These are phyloP conservation scores for Pseudoatta argentina DNA, from an alignment of 1,140 invertebrate genomes.

Conservation along the genomic window DNA sequence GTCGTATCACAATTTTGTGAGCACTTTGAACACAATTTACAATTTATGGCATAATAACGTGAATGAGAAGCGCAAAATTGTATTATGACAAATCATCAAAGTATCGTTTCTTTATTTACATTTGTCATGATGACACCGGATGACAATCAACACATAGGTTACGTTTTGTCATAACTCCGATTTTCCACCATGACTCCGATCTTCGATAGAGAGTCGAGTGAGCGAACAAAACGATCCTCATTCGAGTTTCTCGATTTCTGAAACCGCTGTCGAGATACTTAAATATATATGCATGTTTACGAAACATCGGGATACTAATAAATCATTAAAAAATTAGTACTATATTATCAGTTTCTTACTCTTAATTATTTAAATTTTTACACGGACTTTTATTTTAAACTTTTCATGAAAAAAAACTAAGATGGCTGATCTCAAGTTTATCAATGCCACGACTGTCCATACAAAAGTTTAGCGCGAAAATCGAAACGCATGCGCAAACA, in stretches of 20 bases:
- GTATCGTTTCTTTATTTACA: not conserved
- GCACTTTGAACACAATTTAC: not conserved
- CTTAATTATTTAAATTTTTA: too few species aligned
- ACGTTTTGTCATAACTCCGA: not conserved
- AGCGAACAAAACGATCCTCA: not conserved
- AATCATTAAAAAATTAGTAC: too few species aligned
- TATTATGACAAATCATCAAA: not conserved
- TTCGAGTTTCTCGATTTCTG: not conserved
- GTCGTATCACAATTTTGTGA: not conserved
- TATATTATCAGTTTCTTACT: too few species aligned
- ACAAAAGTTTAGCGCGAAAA: not conserved
- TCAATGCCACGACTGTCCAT: too few species aligned
- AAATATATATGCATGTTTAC: too few species aligned
- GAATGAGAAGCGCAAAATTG: not conserved
- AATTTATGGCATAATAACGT: slow-evolving; percentile 1
- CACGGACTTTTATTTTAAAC: too few species aligned
- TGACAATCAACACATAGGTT: not conserved
- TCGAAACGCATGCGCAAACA: not conserved
- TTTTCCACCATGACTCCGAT: not conserved
- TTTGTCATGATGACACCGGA: not conserved
- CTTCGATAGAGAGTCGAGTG: not conserved
- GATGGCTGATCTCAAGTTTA: too few species aligned
- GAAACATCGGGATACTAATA: too few species aligned
- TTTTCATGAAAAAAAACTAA: too few species aligned
- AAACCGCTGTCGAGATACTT: too few species aligned